These are phyloP conservation scores for Python bivittatus DNA, from an alignment of 2,113 vertebrate species.

Conservation along the genomic window DNA sequence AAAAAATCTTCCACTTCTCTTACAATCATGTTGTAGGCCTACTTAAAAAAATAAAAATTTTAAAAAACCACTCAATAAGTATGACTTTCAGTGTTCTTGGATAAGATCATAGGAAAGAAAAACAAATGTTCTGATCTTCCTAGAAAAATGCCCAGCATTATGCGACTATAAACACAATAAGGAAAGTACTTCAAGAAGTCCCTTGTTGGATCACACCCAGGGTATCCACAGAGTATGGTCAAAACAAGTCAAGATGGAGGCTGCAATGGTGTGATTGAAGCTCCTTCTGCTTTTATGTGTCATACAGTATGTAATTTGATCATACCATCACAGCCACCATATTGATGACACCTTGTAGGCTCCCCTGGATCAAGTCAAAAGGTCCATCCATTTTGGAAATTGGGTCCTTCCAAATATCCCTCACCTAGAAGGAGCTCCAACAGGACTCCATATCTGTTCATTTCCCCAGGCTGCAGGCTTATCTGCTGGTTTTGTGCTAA, in stretches of 20 bases:
- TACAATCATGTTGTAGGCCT: slow-evolving; percentile 51
- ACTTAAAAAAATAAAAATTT: slow-evolving; percentile 23
- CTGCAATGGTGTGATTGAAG: no score
- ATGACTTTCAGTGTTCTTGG: not conserved
- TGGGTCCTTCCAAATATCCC: no score
- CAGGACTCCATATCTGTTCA: no score
- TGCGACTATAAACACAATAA: not conserved
- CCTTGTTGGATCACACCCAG: not conserved
- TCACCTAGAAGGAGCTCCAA: no score
- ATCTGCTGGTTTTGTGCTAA: no score
- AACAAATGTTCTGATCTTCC: not conserved
- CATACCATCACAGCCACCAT: no score
- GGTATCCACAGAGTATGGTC: no score
- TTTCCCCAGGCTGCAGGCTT: no score
- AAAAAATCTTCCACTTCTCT: slow-evolving; percentile 56
- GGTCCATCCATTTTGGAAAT: not conserved
- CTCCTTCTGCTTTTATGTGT: no score
- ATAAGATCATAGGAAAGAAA: not conserved
- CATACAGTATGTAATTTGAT: no score
- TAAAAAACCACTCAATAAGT: not conserved
- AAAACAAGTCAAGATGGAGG: no score
- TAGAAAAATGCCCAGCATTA: not conserved
- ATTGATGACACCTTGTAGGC: no score
- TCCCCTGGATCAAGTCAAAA: not conserved
- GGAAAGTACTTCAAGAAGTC: not conserved